Conservation (phyloP, 2,113 vertebrate species). For the Dipodomys spectabilis region DNA sequence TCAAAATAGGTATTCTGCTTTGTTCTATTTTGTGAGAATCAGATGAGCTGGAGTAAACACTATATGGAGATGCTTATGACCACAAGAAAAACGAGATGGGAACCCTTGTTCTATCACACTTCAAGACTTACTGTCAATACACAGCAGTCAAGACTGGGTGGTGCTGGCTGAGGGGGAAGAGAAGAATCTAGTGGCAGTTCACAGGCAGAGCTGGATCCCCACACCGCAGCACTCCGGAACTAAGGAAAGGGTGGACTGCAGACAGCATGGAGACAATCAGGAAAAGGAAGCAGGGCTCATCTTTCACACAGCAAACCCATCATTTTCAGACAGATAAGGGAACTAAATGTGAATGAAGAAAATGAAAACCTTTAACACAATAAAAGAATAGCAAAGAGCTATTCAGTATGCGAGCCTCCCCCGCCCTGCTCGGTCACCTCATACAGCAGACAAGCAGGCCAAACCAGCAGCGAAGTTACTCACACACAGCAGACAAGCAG, state of each 20-base stretch:
- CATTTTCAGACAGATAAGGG: not conserved
- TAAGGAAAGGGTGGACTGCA: not conserved
- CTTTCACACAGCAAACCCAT: not conserved
- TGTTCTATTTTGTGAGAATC: not conserved
- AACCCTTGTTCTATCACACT: not conserved
- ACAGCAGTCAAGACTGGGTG: not conserved
- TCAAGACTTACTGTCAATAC: not conserved
- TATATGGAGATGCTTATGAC: not conserved
- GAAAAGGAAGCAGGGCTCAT: not conserved
- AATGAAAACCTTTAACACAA: not conserved
- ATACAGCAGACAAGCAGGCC: not conserved
- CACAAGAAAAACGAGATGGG: not conserved
- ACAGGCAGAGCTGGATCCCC: not conserved
- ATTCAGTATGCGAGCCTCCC: too few species aligned
- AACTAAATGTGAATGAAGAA: not conserved
- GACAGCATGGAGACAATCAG: not conserved
- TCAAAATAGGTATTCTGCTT: not conserved
- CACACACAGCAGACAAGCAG: not conserved
- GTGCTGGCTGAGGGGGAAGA: too few species aligned
- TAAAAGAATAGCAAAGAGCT: not conserved
- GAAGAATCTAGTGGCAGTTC: not conserved
- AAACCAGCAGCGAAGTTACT: too few species aligned
- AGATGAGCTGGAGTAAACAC: not conserved
- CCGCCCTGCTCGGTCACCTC: too few species aligned
- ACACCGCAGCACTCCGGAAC: not conserved